A percentile compares a stretch with the other conserved stretches of the same genome.
phyloP scores from a whole-genome alignment of 1,140 invertebrate genomes.

The Lepidurus packardi region DNA sequence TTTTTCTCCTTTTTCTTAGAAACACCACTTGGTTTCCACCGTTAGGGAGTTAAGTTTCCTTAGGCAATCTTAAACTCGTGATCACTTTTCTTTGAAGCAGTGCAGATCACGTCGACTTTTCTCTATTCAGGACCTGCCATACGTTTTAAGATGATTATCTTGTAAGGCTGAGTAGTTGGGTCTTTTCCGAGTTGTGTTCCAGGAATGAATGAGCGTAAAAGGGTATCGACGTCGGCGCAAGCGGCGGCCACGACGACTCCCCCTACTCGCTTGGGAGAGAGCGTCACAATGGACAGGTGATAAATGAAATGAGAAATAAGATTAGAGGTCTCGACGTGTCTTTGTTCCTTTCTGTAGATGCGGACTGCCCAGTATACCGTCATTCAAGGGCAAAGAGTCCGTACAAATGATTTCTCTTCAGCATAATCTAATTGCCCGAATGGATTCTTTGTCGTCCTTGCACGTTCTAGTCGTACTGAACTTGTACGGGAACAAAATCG shows the following conservation, averaged over 20 bases:
- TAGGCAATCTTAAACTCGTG: neutral
- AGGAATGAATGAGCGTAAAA: slow-evolving; percentile 17
- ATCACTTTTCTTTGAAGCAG: neutral
- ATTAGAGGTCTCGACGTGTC: neutral
- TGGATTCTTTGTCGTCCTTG: slow-evolving; percentile 33
- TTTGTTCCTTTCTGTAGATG: slow-evolving; percentile 28
- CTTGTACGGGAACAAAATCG: slow-evolving; percentile 36
- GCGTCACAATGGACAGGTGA: slow-evolving; percentile 20
- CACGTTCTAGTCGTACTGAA: slow-evolving; percentile 33
- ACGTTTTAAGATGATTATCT: slow-evolving; percentile 12
- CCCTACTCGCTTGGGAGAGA: neutral
- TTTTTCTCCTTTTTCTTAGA: too few species aligned
- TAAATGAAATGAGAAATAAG: neutral
- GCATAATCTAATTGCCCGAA: slow-evolving; percentile 34
- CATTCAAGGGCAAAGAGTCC: slow-evolving; percentile 33
- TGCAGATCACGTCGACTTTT: neutral
- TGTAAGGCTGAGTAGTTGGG: slow-evolving; percentile 18
- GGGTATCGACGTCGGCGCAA: slow-evolving; percentile 17
- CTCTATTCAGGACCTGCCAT: neutral
- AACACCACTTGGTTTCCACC: too few species aligned
- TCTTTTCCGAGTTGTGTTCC: slow-evolving; percentile 21
- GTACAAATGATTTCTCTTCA: slow-evolving; percentile 34
- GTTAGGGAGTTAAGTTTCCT: neutral
- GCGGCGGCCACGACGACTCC: neutral
- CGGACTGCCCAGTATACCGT: slow-evolving; percentile 33